phyloP scores from a whole-genome alignment of 2,113 vertebrate genomes.

The human (Homo sapiens) region GRCh38 chr3:113773001-113773500 shows the following conservation, averaged over 20 bases:
- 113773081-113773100: rapidly evolving
- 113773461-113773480: constrained; percentile 5
- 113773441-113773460: background rate
- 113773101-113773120: too few species aligned
- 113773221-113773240: too few species aligned
- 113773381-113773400: constrained; percentile 13
- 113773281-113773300: constrained; percentile 15
- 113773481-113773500: background rate
- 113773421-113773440: background rate
- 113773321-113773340: background rate
- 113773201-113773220: too few species aligned
- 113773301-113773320: constrained; percentile 36
- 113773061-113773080: too few species aligned
- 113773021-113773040: too few species aligned
- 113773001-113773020: too few species aligned
- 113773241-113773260: background rate
- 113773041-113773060: too few species aligned
- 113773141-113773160: too few species aligned
- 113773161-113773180: too few species aligned
- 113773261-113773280: background rate
- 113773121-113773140: too few species aligned
- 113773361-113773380: background rate
- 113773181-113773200: too few species aligned
- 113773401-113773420: background rate
- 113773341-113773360: constrained; percentile 18